A percentile compares a stretch with the other conserved stretches of the same genome.
phyloP scores from a whole-genome alignment of 2,797 vertebrate genomes.

The Champsocephalus esox region DNA sequence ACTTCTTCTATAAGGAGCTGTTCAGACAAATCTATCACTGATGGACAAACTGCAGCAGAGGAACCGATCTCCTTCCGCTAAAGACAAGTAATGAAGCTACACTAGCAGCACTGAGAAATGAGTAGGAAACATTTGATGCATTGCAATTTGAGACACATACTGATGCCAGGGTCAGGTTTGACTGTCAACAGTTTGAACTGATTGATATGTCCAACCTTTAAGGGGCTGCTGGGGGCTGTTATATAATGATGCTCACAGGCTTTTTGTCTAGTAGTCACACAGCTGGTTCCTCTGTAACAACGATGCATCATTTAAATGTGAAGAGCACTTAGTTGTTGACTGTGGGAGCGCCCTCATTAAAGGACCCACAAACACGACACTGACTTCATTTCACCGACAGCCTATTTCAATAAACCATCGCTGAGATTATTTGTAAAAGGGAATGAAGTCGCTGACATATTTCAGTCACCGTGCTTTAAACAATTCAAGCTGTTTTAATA shows the following conservation, averaged over 20 bases:
- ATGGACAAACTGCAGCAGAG: conserved; percentile 12
- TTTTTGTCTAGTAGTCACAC: conserved; percentile 21
- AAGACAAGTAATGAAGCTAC: conserved; percentile 5
- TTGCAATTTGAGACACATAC: conserved; percentile 17
- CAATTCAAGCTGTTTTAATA: background rate
- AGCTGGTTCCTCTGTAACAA: background rate
- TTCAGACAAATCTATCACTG: conserved; percentile 19
- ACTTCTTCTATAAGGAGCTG: conserved; percentile 22
- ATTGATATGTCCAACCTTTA: conserved; percentile 3
- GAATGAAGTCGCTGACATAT: conserved; percentile 1
- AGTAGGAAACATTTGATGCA: conserved; percentile 12
- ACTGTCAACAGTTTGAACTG: conserved; percentile 11
- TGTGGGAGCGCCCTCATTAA: conserved; percentile 1
- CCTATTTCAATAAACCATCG: background rate
- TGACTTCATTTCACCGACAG: background rate
- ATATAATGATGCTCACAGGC: background rate
- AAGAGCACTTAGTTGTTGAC: background rate
- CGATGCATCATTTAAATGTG: conserved; percentile 6
- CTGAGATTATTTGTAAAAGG: conserved; percentile 13
- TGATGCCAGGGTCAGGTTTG: conserved; percentile 2
- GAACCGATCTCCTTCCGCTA: conserved; percentile 13
- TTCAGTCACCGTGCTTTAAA: background rate
- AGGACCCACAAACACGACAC: conserved; percentile 1
- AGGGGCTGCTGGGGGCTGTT: conserved; percentile 3
- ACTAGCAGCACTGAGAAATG: background rate